phyloP scores from a whole-genome alignment of 2,113 vertebrate genomes.

The Sapajus apella region DNA sequence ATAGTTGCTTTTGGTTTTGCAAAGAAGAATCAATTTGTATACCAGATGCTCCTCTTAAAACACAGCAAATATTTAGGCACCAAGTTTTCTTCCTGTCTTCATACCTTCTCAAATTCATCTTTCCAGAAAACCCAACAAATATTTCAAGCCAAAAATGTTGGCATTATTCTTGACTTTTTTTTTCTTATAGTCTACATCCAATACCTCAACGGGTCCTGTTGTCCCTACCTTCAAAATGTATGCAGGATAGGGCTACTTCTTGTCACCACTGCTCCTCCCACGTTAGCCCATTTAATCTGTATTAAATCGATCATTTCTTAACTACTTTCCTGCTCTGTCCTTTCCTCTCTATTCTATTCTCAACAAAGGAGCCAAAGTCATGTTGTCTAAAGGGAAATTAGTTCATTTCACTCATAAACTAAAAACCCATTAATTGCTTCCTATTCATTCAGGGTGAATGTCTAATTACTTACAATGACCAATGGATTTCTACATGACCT shows the following conservation, averaged over 20 bases:
- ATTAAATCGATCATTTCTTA: not conserved
- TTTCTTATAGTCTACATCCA: not conserved
- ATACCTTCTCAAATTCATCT: not conserved
- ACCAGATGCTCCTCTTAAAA: not conserved
- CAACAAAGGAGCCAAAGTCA: not conserved
- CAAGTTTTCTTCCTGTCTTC: not conserved
- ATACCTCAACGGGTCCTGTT: not conserved
- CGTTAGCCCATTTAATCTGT: not conserved
- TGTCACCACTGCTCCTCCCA: not conserved
- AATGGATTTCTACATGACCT: not conserved
- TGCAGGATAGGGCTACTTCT: not conserved
- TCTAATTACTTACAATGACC: not conserved
- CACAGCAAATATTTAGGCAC: not conserved
- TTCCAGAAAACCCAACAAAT: not conserved
- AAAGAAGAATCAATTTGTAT: not conserved
- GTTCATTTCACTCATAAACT: not conserved
- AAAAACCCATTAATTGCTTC: not conserved
- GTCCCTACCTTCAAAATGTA: not conserved
- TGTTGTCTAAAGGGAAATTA: not conserved
- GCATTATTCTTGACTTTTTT: not conserved
- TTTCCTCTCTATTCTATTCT: not conserved
- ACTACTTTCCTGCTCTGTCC: not conserved
- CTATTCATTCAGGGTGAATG: not conserved
- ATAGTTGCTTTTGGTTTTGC: not conserved
- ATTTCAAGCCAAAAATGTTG: not conserved